These are phyloP conservation scores for Oncorhynchus keta DNA, from an alignment of 2,113 vertebrate species.

Conservation along the genomic window DNA sequence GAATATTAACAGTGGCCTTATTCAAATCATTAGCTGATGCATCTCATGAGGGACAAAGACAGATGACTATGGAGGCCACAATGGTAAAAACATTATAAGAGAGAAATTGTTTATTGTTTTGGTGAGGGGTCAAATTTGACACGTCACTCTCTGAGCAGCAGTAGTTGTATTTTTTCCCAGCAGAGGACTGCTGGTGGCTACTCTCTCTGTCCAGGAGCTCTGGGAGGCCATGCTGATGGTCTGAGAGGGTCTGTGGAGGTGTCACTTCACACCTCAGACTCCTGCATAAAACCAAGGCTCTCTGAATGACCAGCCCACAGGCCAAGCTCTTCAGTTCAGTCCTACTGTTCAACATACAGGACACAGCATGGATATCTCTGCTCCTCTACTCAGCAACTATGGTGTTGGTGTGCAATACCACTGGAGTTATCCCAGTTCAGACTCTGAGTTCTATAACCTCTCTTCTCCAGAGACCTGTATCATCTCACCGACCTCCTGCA, in stretches of 20 bases:
- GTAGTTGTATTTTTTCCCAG: constrained; percentile 45
- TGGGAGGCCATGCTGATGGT: constrained; percentile 13
- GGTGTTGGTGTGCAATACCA: constrained; percentile 29
- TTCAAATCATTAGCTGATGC: not conserved
- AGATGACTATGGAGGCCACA: not conserved
- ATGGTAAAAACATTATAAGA: constrained; percentile 18
- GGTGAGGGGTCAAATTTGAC: constrained; percentile 50
- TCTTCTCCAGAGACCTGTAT: constrained; percentile 45
- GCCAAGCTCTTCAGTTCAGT: not conserved
- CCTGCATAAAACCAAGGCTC: constrained; percentile 53
- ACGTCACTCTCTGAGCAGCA: constrained; percentile 41
- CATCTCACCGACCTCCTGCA: constrained; percentile 23
- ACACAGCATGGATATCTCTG: constrained; percentile 39
- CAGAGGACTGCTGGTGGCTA: constrained; percentile 25
- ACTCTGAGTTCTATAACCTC: constrained; percentile 50
- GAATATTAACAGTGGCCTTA: not conserved
- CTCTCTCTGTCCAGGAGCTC: constrained; percentile 11
- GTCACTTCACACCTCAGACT: constrained; percentile 61
- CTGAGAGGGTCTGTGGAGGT: constrained; percentile 51
- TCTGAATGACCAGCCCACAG: constrained; percentile 15
- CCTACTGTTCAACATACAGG: constrained; percentile 13
- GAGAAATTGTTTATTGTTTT: constrained; percentile 25
- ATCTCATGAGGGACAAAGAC: not conserved
- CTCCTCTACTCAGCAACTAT: constrained; percentile 32
- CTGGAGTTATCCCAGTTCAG: constrained; percentile 47